A percentile compares a stretch with the other conserved stretches of the same genome.
Conservation (phyloP, 2,888 invertebrate species). For the Anthrax anthrax region DNA sequence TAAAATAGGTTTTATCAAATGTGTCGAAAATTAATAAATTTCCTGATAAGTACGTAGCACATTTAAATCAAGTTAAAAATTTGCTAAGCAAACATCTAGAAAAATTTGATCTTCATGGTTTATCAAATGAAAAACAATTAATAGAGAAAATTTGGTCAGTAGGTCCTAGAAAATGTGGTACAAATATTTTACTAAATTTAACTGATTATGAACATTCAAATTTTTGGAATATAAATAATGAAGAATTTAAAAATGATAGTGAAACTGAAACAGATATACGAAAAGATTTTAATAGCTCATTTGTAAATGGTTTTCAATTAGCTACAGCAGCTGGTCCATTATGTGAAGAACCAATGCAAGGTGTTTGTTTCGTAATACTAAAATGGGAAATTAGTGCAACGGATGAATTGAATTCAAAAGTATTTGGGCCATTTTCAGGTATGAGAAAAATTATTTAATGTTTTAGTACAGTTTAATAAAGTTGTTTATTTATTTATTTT, state of each 20-base stretch:
- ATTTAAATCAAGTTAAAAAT: conserved; percentile 28
- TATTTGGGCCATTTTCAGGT: conserved; percentile 41
- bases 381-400: conserved; percentile 53
- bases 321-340: conserved; percentile 81
- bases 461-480: conserved; percentile 4
- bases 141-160: conserved; percentile 75
- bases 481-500: background rate
- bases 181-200: conserved; percentile 78
- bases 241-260: conserved; percentile 25
- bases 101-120: conserved; percentile 37
- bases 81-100: conserved; percentile 46
- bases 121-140: conserved; percentile 35
- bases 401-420: conserved; percentile 28
- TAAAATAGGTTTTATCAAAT: conserved; percentile 18
- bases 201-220: conserved; percentile 49
- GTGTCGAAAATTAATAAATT: conserved; percentile 18
- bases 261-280: conserved; percentile 28
- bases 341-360: conserved; percentile 95
- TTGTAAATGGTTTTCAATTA: conserved; percentile 76
- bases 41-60: conserved; percentile 22
- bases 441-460: too few relatives aligned
- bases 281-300: conserved; percentile 56
- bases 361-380: conserved; percentile 80
- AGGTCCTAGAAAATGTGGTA: conserved; percentile 77
- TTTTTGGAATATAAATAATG: conserved; percentile 36